phyloP scores from a whole-genome alignment of 1,140 invertebrate genomes.

The Eciton burchellii region DNA sequence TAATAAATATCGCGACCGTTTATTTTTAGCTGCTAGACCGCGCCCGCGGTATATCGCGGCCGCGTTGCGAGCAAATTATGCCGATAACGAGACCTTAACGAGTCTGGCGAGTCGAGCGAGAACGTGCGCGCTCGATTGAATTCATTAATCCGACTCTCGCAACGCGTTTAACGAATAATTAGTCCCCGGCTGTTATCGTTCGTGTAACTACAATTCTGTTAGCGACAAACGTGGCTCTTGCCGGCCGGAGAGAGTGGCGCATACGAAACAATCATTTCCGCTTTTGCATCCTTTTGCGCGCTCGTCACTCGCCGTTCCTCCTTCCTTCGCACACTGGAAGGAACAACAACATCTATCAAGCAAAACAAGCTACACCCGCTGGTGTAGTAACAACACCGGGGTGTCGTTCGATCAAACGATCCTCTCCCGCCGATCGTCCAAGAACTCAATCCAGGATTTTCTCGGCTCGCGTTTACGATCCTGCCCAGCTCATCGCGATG shows the following conservation, averaged over 20 bases:
- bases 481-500: background rate
- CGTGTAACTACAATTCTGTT: constrained; percentile 1
- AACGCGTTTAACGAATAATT: constrained; percentile 30
- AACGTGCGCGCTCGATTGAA: constrained; percentile 26
- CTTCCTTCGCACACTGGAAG: no score
- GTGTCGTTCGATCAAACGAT: background rate
- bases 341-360: background rate
- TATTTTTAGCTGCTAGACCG: constrained; percentile 46
- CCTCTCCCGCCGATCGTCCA: background rate
- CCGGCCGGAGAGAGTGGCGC: no score
- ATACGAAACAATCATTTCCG: constrained; percentile 1
- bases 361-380: background rate
- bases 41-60: constrained; percentile 40
- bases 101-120: constrained; percentile 15
- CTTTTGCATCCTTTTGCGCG: background rate
- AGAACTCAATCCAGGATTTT: constrained; percentile 1
- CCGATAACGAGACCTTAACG: constrained; percentile 46
- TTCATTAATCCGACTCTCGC: constrained; percentile 43
- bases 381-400: background rate
- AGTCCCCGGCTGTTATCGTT: background rate
- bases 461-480: background rate
- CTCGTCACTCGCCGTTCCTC: no score
- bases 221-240: background rate
- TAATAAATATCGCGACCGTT: constrained; percentile 41
- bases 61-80: constrained; percentile 50